Percentiles rank a stretch among this genome's conserved stretches.
Evolutionary conservation across 2,113 vertebrate genomes (phyloP).

Genomic region (Gymnogyps californianus): DNA sequence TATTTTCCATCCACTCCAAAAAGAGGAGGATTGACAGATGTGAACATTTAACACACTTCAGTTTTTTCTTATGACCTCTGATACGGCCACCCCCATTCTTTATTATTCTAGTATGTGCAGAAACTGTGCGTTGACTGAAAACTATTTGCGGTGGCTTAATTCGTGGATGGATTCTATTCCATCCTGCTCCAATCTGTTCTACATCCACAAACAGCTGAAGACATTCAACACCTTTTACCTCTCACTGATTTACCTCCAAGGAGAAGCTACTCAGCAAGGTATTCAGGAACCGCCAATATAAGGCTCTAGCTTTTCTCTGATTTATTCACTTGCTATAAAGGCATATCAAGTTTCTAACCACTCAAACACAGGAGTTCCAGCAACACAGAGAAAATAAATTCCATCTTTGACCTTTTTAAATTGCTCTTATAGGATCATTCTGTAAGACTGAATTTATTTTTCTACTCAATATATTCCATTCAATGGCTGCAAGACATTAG

Average conservation of each 20-base stretch:
- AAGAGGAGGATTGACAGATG: neutral
- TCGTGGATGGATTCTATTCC: neutral
- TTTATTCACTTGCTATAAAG: neutral
- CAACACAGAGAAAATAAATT: conserved; percentile 6
- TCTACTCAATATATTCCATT: neutral
- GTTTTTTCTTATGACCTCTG: neutral
- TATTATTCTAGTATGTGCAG: neutral
- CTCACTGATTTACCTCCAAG: neutral
- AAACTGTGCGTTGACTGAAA: neutral
- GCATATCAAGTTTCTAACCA: conserved; percentile 51
- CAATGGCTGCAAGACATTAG: conserved; percentile 8
- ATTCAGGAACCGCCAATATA: conserved; percentile 6
- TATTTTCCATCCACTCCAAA: neutral
- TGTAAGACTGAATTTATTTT: conserved; percentile 33
- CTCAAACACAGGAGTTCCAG: neutral
- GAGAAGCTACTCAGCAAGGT: neutral
- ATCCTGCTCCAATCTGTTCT: neutral
- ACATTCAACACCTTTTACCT: conserved; percentile 35
- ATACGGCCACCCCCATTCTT: neutral
- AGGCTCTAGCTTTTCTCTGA: neutral
- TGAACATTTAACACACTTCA: neutral
- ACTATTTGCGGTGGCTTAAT: neutral
- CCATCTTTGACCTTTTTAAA: conserved; percentile 48
- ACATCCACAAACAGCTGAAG: neutral
- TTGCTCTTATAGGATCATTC: neutral